Evolutionary conservation across 2,797 vertebrate species (phyloP).

Genomic region (Sebastes nivosus): DNA sequence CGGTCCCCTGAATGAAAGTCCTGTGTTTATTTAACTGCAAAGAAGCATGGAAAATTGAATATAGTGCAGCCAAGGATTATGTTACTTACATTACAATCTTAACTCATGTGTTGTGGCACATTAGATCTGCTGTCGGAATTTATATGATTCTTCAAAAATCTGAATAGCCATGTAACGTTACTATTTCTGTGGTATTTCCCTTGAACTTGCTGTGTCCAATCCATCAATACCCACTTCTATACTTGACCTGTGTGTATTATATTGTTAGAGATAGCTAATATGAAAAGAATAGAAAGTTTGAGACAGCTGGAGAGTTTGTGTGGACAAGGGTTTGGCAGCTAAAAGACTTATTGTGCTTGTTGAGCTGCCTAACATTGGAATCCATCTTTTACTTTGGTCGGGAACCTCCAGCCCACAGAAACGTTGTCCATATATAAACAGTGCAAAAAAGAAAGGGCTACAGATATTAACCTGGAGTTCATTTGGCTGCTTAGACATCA

Average conservation of each 20-base stretch:
- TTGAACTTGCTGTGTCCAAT: too few relatives aligned
- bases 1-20: too few relatives aligned
- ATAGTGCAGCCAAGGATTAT: not conserved
- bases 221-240: not conserved
- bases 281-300: not conserved
- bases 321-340: too few relatives aligned
- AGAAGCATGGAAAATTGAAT: not conserved
- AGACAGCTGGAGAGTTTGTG: not conserved
- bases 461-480: not conserved
- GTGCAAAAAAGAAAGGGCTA: not conserved
- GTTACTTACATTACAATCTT: not conserved
- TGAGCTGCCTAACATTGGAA: not conserved
- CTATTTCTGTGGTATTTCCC: too few relatives aligned
- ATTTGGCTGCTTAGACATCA: not conserved
- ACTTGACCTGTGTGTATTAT: not conserved
- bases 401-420: not conserved
- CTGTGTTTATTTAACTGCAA: not conserved
- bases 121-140: not conserved
- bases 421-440: too few relatives aligned
- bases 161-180: too few relatives aligned
- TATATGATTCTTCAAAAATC: not conserved
- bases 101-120: not conserved
- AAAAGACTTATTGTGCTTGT: not conserved
- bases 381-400: not conserved
- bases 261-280: not conserved